Base-by-base conservation (phyloP, 2,888 invertebrate genomes). In the Oxytorus armatus region DNA sequence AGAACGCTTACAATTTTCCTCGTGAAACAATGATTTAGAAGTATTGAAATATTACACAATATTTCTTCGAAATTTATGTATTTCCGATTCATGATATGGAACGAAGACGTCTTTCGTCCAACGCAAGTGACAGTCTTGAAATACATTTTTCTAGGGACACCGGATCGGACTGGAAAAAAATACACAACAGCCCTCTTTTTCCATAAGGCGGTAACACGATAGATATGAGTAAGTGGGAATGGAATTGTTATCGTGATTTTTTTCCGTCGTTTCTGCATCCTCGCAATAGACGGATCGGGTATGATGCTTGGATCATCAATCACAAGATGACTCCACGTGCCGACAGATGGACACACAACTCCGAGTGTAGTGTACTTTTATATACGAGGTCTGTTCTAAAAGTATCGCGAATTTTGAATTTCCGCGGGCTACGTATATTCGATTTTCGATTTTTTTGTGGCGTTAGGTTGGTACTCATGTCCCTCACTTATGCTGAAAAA, bases 261-360 rank as follows among this genome's bases (percentile, higher is more conserved):
- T 5, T 5, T 16, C 23, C 14, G n/a, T 44, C 42, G 4, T 10
- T 16, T 14, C 55, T 10, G 4, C 11, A 55, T 55, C 25, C 14
- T 44, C 21, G 4, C 5, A 11, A n/a, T n/a, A 23, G 8, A 21
- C 11, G 4, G 3, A 21, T 18, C 16, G 16, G 66, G 16, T 55
- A 47, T 44, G 47, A 42, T 8, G 44, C 33, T 23, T 82, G 84
- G 84, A 86, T 84, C 83, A 88, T 89, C 88, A 88, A 88, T 89
- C 88, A 88, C 86, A 84, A 75, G 70, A 79, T 70, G 77, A 39
- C 59, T 11, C 51, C 16, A 39, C 80, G 83, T 84, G 88, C 83
- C 86, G 89, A 89, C 88, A 89, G 89, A 87, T 88, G 88, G 85
- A 87, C 85, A 85, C 53, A 57, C 55, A 53, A 29, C 4, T 77